Evolutionary conservation across 1,140 invertebrate genomes (phyloP).

Genomic region (Nymphalis io): DNA sequence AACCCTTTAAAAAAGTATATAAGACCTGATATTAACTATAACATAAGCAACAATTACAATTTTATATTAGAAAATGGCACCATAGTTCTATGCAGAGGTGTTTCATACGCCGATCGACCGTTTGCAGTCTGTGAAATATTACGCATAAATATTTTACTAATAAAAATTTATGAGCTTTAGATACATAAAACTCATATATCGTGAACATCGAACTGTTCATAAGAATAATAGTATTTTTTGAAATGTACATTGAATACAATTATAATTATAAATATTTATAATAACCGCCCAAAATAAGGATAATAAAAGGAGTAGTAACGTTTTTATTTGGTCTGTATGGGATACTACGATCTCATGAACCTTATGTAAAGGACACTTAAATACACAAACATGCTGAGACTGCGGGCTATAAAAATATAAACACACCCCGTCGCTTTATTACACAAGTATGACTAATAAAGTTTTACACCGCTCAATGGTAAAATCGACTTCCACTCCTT

Average conservation of each 20-base stretch:
- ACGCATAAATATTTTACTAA: no score
- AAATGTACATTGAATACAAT: not conserved
- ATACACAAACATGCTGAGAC: slow-evolving; percentile 41
- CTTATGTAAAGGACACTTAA: slow-evolving; percentile 33
- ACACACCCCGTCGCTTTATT: slow-evolving; percentile 59
- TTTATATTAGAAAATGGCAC: no score
- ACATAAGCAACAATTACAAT: no score
- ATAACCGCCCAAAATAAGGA: slow-evolving; percentile 13
- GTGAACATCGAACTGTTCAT: not conserved
- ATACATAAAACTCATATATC: not conserved
- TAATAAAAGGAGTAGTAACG: slow-evolving; percentile 31
- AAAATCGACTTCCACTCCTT: slow-evolving; percentile 43
- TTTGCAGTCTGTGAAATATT: no score
- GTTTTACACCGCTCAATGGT: slow-evolving; percentile 49
- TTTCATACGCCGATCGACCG: no score
- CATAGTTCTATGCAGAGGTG: no score
- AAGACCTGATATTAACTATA: no score
- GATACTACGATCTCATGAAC: slow-evolving; percentile 24
- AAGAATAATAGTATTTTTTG: not conserved
- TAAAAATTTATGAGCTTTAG: not conserved
- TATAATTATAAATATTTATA: not conserved
- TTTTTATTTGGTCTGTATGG: slow-evolving; percentile 24
- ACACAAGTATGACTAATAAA: slow-evolving; percentile 67
- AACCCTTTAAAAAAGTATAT: no score
- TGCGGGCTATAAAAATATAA: slow-evolving; percentile 51